Conservation (phyloP, 1,140 invertebrate species). For the Goniozus legneri region DNA sequence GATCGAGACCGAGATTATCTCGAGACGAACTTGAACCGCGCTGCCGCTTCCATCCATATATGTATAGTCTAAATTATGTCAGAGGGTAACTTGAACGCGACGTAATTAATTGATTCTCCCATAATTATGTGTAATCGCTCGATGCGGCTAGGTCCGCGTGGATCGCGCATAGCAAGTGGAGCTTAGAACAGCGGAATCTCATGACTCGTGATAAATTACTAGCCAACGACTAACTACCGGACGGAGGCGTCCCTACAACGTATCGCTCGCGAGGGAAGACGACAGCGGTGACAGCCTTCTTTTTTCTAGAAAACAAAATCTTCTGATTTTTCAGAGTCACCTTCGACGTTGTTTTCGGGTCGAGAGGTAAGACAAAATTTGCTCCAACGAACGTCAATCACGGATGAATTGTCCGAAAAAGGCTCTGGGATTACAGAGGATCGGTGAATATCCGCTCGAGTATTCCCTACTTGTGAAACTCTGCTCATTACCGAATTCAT, state of each 20-base stretch:
- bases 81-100: not conserved
- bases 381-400: too few relatives aligned
- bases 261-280: too few relatives aligned
- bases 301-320: too few relatives aligned
- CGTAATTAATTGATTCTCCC: slow-evolving; percentile 47
- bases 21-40: not conserved
- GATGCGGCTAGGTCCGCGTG: slow-evolving; percentile 28
- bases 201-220: slow-evolving; percentile 48
- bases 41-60: too few relatives aligned
- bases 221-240: slow-evolving; percentile 49
- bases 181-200: slow-evolving; percentile 38
- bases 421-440: not conserved
- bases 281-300: too few relatives aligned
- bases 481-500: slow-evolving; percentile 1
- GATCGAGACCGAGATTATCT: not conserved
- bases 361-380: too few relatives aligned
- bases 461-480: too few relatives aligned
- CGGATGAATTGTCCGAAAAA: too few relatives aligned
- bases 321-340: too few relatives aligned
- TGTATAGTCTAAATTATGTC: too few relatives aligned
- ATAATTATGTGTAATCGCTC: slow-evolving; percentile 50
- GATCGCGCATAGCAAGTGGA: slow-evolving; percentile 40
- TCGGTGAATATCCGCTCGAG: not conserved
- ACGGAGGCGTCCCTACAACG: slow-evolving; percentile 36
- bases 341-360: too few relatives aligned